Conservation (phyloP, 2,797 vertebrate genomes). For the Lophotriccus pileatus region DNA sequence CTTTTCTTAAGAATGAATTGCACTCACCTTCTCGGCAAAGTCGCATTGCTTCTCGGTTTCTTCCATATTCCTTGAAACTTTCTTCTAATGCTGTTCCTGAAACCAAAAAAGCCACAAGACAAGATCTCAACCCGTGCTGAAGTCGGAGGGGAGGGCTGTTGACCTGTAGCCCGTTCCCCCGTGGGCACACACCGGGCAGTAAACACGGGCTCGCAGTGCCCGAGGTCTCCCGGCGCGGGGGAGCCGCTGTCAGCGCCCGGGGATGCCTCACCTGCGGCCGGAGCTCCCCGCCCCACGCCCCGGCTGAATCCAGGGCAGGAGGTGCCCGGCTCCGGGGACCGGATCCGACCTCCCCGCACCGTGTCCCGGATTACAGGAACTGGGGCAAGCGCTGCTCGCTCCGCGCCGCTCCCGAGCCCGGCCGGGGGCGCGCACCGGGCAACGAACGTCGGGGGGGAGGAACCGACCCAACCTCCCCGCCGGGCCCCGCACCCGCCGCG, state of each 20-base stretch:
- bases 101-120: conserved; percentile 43
- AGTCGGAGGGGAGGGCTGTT: accelerated
- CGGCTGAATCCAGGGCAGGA: background rate
- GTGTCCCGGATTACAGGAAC: conserved; percentile 61
- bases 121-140: background rate
- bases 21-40: conserved; percentile 98
- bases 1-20: conserved; percentile 34
- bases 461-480: background rate
- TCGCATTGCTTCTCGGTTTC: conserved; percentile 97
- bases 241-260: background rate
- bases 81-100: conserved; percentile 93
- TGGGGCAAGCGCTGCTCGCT: conserved; percentile 11
- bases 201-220: accelerated
- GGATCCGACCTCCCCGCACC: background rate
- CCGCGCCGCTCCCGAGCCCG: background rate
- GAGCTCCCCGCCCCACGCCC: background rate
- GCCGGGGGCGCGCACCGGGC: conserved; percentile 7
- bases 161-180: background rate
- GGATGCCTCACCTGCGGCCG: background rate
- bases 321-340: background rate
- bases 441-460: background rate
- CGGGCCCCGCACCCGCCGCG: background rate
- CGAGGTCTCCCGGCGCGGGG: background rate
- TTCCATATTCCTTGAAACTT: conserved; percentile 98
- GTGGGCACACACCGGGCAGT: background rate